Evolutionary conservation across 2,113 vertebrate species (phyloP).

Genomic region (Rhinoderma darwinii): DNA sequence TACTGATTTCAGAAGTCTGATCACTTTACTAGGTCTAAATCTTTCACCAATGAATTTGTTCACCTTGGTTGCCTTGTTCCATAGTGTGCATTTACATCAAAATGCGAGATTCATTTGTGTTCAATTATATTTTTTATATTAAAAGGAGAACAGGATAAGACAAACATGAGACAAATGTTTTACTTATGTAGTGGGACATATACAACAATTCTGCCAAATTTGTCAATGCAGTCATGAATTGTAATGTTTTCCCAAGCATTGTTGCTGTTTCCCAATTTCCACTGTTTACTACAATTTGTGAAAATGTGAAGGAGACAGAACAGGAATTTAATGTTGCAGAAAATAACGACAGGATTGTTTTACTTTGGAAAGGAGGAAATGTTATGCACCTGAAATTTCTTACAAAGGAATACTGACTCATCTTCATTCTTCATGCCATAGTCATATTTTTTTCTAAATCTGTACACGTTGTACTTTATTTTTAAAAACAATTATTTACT

Average conservation of each 20-base stretch:
- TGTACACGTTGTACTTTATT: neutral
- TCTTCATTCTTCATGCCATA: neutral
- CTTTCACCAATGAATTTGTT: no score
- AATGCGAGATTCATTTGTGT: no score
- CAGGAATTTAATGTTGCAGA: neutral
- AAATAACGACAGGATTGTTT: neutral
- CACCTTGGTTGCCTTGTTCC: no score
- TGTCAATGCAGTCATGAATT: neutral
- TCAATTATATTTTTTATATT: neutral
- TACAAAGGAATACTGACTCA: neutral
- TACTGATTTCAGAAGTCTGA: no score
- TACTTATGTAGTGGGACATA: neutral
- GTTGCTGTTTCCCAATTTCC: neutral
- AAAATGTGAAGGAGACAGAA: neutral
- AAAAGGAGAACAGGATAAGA: neutral
- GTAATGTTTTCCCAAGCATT: neutral
- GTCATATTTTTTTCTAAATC: neutral
- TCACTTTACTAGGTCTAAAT: no score
- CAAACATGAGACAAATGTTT: neutral
- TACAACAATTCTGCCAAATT: neutral
- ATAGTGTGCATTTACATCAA: no score
- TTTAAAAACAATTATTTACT: neutral
- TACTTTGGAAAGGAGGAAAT: neutral
- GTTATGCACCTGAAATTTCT: neutral
- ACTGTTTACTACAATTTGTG: neutral